Evolutionary conservation across 2,113 vertebrate genomes (phyloP).

Genomic region (Pluvianellus socialis): DNA sequence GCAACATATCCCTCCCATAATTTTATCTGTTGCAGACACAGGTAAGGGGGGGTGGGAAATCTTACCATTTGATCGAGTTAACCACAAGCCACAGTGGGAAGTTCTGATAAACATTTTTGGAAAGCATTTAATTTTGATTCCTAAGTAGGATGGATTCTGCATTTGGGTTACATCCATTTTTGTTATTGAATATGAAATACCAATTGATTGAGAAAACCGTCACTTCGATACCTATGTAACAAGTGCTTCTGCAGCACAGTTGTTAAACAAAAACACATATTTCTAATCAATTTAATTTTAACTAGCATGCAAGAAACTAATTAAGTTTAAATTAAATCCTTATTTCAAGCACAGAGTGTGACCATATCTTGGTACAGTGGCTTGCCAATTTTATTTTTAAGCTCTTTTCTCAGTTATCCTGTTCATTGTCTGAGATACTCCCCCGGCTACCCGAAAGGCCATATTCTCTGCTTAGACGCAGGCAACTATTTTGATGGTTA

Average conservation of each 20-base stretch:
- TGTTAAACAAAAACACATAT: slow-evolving; percentile 34
- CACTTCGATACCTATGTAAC: neutral
- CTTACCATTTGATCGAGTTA: slow-evolving; percentile 55
- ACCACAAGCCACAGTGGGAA: neutral
- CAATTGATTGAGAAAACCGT: neutral
- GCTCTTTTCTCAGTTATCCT: neutral
- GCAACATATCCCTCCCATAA: slow-evolving; percentile 36
- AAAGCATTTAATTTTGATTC: neutral
- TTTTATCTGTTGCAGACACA: slow-evolving; percentile 59
- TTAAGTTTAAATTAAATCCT: slow-evolving; percentile 47
- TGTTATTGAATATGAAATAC: slow-evolving; percentile 19
- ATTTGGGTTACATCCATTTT: slow-evolving; percentile 4
- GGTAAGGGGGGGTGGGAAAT: slow-evolving; percentile 21
- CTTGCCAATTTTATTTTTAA: neutral
- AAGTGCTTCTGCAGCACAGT: slow-evolving; percentile 24
- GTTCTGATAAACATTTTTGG: slow-evolving; percentile 18
- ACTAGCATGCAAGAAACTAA: slow-evolving; percentile 11
- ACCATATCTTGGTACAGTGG: neutral
- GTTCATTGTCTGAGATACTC: neutral
- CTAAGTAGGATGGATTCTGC: neutral
- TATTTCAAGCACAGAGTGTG: slow-evolving; percentile 5
- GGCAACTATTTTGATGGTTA: neutral
- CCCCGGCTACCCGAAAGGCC: neutral
- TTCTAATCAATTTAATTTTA: slow-evolving; percentile 36
- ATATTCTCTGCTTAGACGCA: neutral